A percentile compares a stretch with the other conserved stretches of the same genome.
Evolutionary conservation across 2,888 invertebrate genomes (phyloP).

Genomic region (Flabesymbios commensalis): DNA sequence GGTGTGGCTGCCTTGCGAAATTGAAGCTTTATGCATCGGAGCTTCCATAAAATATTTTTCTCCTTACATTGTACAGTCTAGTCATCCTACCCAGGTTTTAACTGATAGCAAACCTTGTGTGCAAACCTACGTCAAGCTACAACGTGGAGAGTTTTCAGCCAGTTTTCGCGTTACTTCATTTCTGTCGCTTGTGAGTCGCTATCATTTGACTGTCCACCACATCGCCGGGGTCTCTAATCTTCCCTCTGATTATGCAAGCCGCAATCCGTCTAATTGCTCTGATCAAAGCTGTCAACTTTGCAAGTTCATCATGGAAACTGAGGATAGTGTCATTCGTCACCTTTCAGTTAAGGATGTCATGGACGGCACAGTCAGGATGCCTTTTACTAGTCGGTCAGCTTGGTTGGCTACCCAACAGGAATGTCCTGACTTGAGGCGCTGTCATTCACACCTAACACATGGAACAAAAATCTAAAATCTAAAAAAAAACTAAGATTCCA

Average conservation of each 20-base stretch:
- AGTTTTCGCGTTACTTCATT: slow-evolving; percentile 9
- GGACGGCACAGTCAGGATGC: background rate
- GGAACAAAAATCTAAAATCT: slow-evolving; percentile 3
- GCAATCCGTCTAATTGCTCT: slow-evolving; percentile 3
- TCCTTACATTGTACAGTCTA: slow-evolving; percentile 9
- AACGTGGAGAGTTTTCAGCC: slow-evolving; percentile 5
- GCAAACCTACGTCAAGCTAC: slow-evolving; percentile 2
- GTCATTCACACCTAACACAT: slow-evolving; percentile 9
- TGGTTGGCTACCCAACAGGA: slow-evolving; percentile 4
- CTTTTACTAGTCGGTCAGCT: slow-evolving; percentile 5
- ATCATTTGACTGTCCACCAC: slow-evolving; percentile 2
- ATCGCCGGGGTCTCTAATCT: slow-evolving; percentile 3
- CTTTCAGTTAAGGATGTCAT: slow-evolving; percentile 3
- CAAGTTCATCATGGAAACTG: background rate
- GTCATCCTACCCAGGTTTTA: background rate
- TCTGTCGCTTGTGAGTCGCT: slow-evolving; percentile 6
- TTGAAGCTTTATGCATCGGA: slow-evolving; percentile 14
- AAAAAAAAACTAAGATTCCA: background rate
- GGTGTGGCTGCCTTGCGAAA: slow-evolving; percentile 13
- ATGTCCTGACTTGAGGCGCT: slow-evolving; percentile 12
- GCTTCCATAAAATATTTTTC: slow-evolving; percentile 9
- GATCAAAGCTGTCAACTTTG: background rate
- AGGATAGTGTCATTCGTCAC: background rate
- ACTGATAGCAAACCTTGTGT: slow-evolving; percentile 12
- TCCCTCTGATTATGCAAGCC: slow-evolving; percentile 9